Conservation (phyloP, 2,113 vertebrate species). For the Myotis lucifugus region DNA sequence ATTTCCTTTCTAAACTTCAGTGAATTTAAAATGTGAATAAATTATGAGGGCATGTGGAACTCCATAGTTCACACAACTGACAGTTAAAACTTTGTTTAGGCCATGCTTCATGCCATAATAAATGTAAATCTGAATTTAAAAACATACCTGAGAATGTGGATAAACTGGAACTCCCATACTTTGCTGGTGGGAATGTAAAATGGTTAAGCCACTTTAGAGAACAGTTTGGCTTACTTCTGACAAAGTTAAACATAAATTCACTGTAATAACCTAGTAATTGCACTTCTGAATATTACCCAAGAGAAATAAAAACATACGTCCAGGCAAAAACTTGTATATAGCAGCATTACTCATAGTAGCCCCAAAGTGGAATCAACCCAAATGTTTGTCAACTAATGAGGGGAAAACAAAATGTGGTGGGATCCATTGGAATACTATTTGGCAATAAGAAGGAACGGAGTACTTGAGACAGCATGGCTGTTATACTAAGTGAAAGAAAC, state of each 20-base stretch:
- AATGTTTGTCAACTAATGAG: not conserved
- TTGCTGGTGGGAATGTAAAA: not conserved
- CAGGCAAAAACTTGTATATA: not conserved
- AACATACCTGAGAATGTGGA: not conserved
- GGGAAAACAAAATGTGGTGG: not conserved
- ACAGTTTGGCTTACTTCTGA: conserved; percentile 21
- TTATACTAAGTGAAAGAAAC: not conserved
- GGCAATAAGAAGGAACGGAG: not conserved
- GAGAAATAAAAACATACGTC: conserved; percentile 14
- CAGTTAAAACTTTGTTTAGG: not conserved
- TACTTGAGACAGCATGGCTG: accelerated
- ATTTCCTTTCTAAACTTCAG: not conserved
- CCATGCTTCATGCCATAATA: not conserved
- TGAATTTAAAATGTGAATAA: not conserved
- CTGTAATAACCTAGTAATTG: not conserved
- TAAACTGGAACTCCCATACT: not conserved
- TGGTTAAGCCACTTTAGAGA: not conserved
- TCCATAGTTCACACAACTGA: not conserved
- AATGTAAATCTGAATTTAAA: not conserved
- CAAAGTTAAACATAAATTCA: conserved; percentile 19
- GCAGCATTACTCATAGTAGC: not conserved
- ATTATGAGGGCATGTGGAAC: not conserved
- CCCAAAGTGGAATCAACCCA: not conserved
- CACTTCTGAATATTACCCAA: not conserved
- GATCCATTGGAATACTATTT: not conserved